Conservation (phyloP, 2,113 vertebrate species). For the Pachyramphus minor region DNA sequence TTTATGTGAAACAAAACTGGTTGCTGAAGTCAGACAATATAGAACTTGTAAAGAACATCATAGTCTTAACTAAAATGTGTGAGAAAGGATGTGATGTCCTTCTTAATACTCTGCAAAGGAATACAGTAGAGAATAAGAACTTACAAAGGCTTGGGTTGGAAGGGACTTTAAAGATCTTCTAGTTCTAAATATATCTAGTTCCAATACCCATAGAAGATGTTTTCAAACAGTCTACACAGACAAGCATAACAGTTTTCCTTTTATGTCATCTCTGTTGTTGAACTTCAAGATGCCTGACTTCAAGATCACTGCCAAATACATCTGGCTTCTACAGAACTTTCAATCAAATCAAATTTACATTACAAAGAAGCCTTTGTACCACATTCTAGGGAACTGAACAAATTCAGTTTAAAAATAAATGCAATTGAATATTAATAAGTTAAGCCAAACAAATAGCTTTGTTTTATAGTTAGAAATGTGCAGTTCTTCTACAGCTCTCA, state of each 20-base stretch:
- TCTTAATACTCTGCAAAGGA: background rate
- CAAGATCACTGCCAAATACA: background rate
- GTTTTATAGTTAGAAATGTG: background rate
- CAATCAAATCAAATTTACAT: conserved; percentile 63
- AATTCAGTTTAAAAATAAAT: conserved; percentile 60
- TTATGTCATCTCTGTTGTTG: background rate
- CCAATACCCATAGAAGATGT: background rate
- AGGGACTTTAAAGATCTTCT: background rate
- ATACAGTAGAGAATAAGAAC: background rate
- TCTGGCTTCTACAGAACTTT: conserved; percentile 17
- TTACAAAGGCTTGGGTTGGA: background rate
- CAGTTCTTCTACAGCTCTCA: background rate
- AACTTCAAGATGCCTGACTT: background rate
- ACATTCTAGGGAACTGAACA: conserved; percentile 15
- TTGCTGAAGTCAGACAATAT: background rate
- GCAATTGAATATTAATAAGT: conserved; percentile 59
- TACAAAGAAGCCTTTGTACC: conserved; percentile 54
- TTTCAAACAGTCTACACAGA: background rate
- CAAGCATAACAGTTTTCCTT: background rate
- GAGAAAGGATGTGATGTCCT: background rate
- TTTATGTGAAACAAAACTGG: background rate
- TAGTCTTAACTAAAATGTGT: background rate
- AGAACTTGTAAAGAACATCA: background rate
- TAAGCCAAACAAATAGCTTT: conserved; percentile 44
- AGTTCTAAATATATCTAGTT: background rate